These are phyloP conservation scores for Meda fulgida DNA, from an alignment of 2,797 vertebrate species.

Conservation along the genomic window DNA sequence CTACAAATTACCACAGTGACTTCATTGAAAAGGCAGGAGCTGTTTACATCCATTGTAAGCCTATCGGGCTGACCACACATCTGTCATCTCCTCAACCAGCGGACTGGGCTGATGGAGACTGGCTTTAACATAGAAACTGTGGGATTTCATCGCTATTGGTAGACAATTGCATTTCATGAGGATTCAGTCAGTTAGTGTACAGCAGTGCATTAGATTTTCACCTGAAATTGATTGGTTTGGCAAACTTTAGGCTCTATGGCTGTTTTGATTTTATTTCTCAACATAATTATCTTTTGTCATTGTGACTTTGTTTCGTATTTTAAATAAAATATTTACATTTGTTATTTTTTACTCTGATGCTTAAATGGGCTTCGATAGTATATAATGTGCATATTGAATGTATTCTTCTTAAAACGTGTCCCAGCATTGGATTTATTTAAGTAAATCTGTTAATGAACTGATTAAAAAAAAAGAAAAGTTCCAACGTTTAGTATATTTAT, in stretches of 20 bases:
- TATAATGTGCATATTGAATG: neutral
- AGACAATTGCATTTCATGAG: neutral
- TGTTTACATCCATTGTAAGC: conserved; percentile 39
- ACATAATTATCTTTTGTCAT: neutral
- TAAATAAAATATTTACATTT: neutral
- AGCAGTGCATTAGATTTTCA: neutral
- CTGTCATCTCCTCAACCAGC: conserved; percentile 29
- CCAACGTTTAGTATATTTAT: too few relatives aligned
- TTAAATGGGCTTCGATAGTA: neutral
- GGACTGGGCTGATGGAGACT: neutral
- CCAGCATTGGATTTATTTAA: neutral
- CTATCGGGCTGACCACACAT: conserved; percentile 28
- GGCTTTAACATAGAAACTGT: conserved; percentile 6
- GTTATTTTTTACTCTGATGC: neutral
- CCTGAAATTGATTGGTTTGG: neutral
- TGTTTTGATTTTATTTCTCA: neutral
- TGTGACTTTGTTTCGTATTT: neutral
- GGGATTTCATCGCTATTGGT: conserved; percentile 7
- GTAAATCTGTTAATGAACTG: neutral
- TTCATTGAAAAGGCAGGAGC: conserved; percentile 22
- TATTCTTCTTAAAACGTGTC: neutral
- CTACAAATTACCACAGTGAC: conserved; percentile 32
- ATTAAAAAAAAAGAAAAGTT: neutral
- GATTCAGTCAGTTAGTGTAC: neutral
- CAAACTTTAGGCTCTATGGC: neutral